A percentile compares a stretch with the other conserved stretches of the same genome.
Conservation (phyloP, 2,888 invertebrate species). For the Xestobium rufovillosum region DNA sequence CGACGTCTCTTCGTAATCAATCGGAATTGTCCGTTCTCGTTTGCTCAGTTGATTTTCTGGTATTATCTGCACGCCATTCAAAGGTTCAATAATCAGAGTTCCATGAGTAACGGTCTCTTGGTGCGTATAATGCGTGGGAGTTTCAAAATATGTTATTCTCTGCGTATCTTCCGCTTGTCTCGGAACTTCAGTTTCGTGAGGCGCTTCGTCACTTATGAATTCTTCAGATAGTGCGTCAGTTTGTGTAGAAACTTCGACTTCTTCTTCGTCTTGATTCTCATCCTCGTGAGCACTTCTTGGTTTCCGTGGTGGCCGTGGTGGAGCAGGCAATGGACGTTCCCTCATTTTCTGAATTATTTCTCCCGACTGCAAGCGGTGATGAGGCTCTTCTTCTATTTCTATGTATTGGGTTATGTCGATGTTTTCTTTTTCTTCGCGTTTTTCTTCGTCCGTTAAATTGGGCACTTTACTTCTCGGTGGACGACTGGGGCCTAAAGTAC, state of each 20-base stretch:
- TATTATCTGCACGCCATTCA: slow-evolving; percentile 43
- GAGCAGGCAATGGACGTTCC: slow-evolving; percentile 76
- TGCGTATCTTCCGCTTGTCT: slow-evolving; percentile 22
- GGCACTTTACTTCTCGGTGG: slow-evolving; percentile 47
- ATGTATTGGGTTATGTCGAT: slow-evolving; percentile 51
- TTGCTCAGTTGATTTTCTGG: slow-evolving; percentile 29
- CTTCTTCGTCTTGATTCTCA: slow-evolving; percentile 43
- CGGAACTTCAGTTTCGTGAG: slow-evolving; percentile 38
- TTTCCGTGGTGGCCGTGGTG: slow-evolving; percentile 71
- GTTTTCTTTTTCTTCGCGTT: slow-evolving; percentile 41
- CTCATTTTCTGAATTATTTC: slow-evolving; percentile 76
- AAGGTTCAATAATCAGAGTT: slow-evolving; percentile 57
- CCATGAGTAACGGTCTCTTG: slow-evolving; percentile 58
- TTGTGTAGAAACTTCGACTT: slow-evolving; percentile 74
- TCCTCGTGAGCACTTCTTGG: slow-evolving; percentile 23
- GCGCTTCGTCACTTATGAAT: slow-evolving; percentile 56
- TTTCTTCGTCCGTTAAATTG: slow-evolving; percentile 40
- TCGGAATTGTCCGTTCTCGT: slow-evolving; percentile 31
- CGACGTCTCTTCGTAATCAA: slow-evolving; percentile 33
- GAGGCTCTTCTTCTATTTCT: slow-evolving; percentile 52
- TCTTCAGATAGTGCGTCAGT: slow-evolving; percentile 80
- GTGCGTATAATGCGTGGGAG: slow-evolving; percentile 42
- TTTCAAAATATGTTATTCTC: too few species aligned
- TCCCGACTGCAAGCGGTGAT: slow-evolving; percentile 63
- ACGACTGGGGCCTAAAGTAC: slow-evolving; percentile 51